Evolutionary conservation across 2,888 invertebrate genomes (phyloP).

Genomic region (Acheta domesticus): DNA sequence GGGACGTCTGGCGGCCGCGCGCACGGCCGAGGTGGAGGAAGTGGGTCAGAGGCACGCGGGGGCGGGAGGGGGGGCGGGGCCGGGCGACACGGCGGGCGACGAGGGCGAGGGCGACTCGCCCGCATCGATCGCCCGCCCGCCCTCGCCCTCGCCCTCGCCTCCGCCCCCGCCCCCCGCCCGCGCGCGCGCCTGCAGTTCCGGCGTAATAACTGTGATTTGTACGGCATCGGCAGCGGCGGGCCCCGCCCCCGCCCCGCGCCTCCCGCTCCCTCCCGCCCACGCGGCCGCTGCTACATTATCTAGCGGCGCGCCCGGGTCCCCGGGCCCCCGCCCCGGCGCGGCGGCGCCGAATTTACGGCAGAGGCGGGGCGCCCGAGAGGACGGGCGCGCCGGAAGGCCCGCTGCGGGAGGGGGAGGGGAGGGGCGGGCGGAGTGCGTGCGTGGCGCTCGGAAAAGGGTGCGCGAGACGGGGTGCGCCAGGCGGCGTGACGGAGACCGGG

Average conservation of each 20-base stretch:
- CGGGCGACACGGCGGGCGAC: not conserved
- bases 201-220: conserved; percentile 18
- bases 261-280: not conserved
- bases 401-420: not conserved
- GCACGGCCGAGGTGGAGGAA: not conserved
- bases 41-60: not conserved
- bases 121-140: conserved; percentile 18
- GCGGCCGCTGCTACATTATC: not conserved
- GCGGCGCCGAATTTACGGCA: conserved; percentile 3
- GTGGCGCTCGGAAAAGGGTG: too few relatives aligned
- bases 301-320: not conserved
- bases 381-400: not conserved
- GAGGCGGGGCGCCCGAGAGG: not conserved
- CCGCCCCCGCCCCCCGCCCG: not conserved
- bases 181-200: conserved; percentile 6
- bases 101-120: not conserved
- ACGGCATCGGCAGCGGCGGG: conserved; percentile 9
- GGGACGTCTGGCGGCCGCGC: too few relatives aligned
- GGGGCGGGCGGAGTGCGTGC: not conserved
- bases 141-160: not conserved
- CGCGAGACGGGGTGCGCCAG: too few relatives aligned
- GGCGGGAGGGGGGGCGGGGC: not conserved
- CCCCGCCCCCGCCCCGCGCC: not conserved
- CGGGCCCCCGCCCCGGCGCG: not conserved
- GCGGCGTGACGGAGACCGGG: too few relatives aligned